Percentiles rank a stretch among this genome's conserved stretches.
Evolutionary conservation across 2,888 invertebrate genomes (phyloP).

Genomic region (Andrena hattorfiana): DNA sequence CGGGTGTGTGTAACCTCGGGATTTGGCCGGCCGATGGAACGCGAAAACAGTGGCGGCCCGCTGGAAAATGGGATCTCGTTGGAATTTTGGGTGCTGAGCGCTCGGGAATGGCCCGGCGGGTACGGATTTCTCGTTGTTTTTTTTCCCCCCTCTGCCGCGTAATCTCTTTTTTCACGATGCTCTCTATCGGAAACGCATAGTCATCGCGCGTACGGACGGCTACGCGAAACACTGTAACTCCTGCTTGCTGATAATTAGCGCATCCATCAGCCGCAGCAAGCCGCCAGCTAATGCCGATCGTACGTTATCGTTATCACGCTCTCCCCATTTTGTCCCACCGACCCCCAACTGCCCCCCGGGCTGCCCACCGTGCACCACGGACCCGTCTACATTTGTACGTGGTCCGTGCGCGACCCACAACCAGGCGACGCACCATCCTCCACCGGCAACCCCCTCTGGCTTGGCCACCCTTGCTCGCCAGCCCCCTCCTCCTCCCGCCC

Average conservation of each 20-base stretch:
- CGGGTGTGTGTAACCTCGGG: conserved; percentile 31
- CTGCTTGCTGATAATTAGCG: conserved; percentile 85
- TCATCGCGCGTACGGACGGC: conserved; percentile 73
- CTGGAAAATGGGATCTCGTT: conserved; percentile 20
- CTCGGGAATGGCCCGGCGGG: conserved; percentile 27
- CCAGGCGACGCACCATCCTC: conserved; percentile 56
- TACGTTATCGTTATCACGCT: conserved; percentile 85
- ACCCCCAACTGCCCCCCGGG: conserved; percentile 50
- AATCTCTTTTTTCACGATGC: conserved; percentile 62
- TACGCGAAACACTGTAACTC: conserved; percentile 83
- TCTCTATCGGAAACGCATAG: conserved; percentile 77
- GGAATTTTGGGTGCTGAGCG: conserved; percentile 36
- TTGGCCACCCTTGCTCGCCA: conserved; percentile 38
- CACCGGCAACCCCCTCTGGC: conserved; percentile 43
- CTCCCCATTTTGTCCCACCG: conserved; percentile 83
- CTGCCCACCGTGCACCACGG: conserved; percentile 34
- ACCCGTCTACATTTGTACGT: conserved; percentile 73
- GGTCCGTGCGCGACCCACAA: conserved; percentile 73
- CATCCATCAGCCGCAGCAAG: conserved; percentile 85
- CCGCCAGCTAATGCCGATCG: conserved; percentile 85
- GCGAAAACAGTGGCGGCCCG: conserved; percentile 5
- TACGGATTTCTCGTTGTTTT: conserved; percentile 35
- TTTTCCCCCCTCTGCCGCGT: conserved; percentile 16
- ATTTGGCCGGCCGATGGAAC: conserved; percentile 28
- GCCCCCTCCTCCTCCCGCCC: background rate